Evolutionary conservation across 2,797 vertebrate species (phyloP), one percentile per base, ranked within the genome.

Genomic region (Cottoperca gobio): DNA sequence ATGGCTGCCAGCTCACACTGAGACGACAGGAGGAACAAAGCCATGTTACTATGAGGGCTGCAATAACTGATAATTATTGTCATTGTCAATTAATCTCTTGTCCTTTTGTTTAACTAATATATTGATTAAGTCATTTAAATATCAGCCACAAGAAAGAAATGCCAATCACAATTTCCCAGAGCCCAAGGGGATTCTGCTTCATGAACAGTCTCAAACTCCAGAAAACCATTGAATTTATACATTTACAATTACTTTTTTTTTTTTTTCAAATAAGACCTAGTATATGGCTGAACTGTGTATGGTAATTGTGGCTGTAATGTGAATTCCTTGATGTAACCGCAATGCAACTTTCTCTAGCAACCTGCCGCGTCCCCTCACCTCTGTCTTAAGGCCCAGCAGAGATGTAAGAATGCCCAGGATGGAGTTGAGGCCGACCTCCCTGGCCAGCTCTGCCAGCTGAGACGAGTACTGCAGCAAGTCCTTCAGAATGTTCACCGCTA

Each of bases 331-430:
- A n/a, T n/a, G n/a, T n/a, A n/a, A n/a, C n/a, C n/a, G n/a, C n/a
- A n/a, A n/a, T n/a, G n/a, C n/a, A n/a, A n/a, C n/a, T n/a, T n/a
- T n/a, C n/a, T n/a, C n/a, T n/a, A n/a, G n/a, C n/a, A n/a, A n/a
- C n/a, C 9, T 14, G 3, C 8, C 2, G 7, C 16, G 21, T 35
- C 26, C 2, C 9, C 83, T 93, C 72, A 98, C 97, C 96, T 98
- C 96, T 0, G 91, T 86, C 75, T 96, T 96, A 21, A 98, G 96
- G 45, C 95, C 95, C 69, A 98, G 91, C 65, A 98, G 89, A 5
- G 97, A 97, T 0, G 96, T 97, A 2, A 97, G 95, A 54, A 97
- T 95, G 6, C 96, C 97, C 9, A 97, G 95, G 66, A 97, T 90
- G 65, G 95, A 96, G 92, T 97, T 97, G 62, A 96, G 95, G 52